Conservation (phyloP, 1,140 invertebrate genomes). For the Heliconius hewitsoni region DNA sequence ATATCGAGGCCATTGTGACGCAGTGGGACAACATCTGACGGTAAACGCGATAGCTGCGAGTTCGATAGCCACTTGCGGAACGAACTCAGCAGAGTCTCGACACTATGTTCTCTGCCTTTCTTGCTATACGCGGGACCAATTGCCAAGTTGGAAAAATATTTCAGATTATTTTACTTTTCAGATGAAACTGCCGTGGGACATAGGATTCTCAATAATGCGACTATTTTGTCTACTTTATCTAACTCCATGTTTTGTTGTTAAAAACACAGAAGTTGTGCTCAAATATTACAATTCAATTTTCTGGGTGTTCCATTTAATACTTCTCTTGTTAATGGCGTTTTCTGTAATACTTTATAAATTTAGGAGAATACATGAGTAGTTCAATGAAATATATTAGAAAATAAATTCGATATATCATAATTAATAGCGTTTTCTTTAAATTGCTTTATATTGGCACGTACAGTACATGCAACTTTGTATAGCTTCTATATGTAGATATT, state of each 20-base stretch:
- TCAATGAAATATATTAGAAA: not conserved
- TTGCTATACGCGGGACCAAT: no score
- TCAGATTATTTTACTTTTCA: slow-evolving; percentile 42
- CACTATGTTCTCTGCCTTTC: no score
- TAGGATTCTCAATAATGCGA: slow-evolving; percentile 74
- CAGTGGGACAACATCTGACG: no score
- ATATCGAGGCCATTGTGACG: no score
- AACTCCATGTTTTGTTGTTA: slow-evolving; percentile 62
- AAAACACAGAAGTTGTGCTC: slow-evolving; percentile 46
- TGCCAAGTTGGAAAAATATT: no score
- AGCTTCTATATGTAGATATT: no score
- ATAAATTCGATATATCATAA: not conserved
- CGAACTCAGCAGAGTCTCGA: no score
- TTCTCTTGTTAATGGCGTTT: slow-evolving; percentile 53
- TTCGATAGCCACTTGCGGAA: no score
- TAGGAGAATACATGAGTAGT: slow-evolving; percentile 26
- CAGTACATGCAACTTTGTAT: no score
- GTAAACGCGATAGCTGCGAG: no score
- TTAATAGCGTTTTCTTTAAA: not conserved
- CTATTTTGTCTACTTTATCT: slow-evolving; percentile 67
- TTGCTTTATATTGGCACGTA: no score
- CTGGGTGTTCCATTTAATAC: slow-evolving; percentile 66
- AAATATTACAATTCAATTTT: slow-evolving; percentile 72
- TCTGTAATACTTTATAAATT: slow-evolving; percentile 55
- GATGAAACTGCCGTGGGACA: slow-evolving; percentile 67